Conservation (phyloP, 2,888 invertebrate genomes). For the Fragum sueziense region DNA sequence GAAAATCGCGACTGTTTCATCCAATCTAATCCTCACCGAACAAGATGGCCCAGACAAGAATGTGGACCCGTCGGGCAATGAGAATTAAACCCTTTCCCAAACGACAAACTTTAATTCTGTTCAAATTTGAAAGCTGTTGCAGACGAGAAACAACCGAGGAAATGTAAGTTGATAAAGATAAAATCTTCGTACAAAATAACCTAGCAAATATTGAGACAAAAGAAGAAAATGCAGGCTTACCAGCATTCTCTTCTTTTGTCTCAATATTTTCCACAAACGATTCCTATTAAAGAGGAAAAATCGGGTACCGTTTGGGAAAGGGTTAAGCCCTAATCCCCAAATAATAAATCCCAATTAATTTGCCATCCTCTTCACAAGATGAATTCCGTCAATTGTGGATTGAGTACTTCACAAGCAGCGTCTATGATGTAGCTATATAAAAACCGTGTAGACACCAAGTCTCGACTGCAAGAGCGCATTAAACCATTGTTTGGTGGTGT, state of each 20-base stretch:
- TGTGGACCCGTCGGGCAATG: background rate
- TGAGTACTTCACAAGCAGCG: constrained; percentile 40
- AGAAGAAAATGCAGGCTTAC: background rate
- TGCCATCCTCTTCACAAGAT: constrained; percentile 45
- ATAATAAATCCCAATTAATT: constrained; percentile 64
- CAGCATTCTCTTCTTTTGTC: background rate
- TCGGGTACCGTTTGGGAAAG: background rate
- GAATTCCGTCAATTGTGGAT: constrained; percentile 36
- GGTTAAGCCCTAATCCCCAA: constrained; percentile 10
- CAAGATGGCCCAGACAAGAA: background rate
- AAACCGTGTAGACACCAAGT: constrained; percentile 50
- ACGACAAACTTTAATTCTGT: background rate
- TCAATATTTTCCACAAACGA: background rate
- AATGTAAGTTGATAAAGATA: too few species aligned
- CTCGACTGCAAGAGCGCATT: constrained; percentile 23
- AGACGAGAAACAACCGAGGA: background rate
- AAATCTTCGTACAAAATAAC: too few species aligned
- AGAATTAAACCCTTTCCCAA: background rate
- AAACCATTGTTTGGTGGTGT: constrained; percentile 2
- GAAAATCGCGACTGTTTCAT: background rate
- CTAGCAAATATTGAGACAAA: background rate
- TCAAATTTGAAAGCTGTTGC: background rate
- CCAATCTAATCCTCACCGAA: background rate
- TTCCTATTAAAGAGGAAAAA: background rate
- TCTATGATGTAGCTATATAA: constrained; percentile 43